These are phyloP conservation scores for Petrocephalus microphthalmus DNA, from an alignment of 2,113 vertebrate species.

Conservation along the genomic window DNA sequence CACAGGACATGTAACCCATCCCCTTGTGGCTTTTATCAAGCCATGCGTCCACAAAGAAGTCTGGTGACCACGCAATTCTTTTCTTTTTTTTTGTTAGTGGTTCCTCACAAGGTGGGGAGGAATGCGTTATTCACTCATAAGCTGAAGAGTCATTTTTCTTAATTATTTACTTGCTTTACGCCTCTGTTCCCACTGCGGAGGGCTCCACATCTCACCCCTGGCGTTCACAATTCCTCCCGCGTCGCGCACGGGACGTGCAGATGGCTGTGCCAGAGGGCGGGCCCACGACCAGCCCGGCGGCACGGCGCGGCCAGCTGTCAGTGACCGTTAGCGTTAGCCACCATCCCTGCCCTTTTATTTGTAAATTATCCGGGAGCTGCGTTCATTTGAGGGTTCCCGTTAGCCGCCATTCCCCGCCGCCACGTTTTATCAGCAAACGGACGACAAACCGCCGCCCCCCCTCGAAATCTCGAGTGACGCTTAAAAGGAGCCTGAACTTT, in stretches of 20 bases:
- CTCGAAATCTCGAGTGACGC: neutral
- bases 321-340: neutral
- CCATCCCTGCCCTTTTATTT: neutral
- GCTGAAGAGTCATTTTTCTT: neutral
- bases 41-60: too few species aligned
- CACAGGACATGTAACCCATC: neutral
- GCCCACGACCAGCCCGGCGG: constrained; percentile 29
- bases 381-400: neutral
- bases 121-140: neutral
- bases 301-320: constrained; percentile 34
- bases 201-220: neutral
- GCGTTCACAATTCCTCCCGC: neutral
- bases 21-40: neutral
- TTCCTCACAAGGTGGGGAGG: neutral
- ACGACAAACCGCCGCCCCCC: neutral
- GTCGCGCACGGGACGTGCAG: constrained; percentile 22
- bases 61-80: too few species aligned
- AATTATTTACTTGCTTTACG: neutral
- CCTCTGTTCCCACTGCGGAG: neutral
- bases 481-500: neutral
- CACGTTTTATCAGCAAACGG: neutral
- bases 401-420: neutral
- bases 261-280: constrained; percentile 27
- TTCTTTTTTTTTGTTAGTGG: neutral
- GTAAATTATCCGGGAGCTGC: neutral